A percentile compares a stretch with the other conserved stretches of the same genome.
Evolutionary conservation across 35 echinoderm and acorn worm genomes (phyloP).

Genomic region (Nesometra sesokonis): DNA sequence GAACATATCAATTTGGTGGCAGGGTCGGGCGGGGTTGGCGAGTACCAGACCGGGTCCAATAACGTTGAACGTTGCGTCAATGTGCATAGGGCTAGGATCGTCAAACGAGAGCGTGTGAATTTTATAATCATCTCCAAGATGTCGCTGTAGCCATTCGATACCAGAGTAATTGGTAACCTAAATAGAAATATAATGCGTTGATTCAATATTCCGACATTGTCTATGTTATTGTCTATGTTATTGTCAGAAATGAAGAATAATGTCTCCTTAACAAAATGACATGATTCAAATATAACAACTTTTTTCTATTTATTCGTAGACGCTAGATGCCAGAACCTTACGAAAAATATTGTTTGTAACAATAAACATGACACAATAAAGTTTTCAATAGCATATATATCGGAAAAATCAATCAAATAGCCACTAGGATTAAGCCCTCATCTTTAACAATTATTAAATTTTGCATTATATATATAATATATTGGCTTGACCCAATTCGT

Average conservation of each 20-base stretch:
- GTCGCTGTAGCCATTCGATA: conserved; percentile 59
- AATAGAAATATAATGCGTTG: not conserved
- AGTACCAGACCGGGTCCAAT: conserved; percentile 47
- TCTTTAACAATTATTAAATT: no score
- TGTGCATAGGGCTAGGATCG: conserved; percentile 56
- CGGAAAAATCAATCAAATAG: no score
- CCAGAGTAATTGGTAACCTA: conserved; percentile 48
- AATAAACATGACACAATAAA: no score
- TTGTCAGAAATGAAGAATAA: not conserved
- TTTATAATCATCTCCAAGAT: conserved; percentile 46
- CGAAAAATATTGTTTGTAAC: no score
- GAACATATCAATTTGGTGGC: conserved; percentile 44
- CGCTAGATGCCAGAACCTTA: no score
- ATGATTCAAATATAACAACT: no score
- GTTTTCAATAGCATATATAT: no score
- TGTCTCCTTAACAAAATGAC: not conserved
- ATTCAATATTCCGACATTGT: no score
- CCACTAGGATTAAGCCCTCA: no score
- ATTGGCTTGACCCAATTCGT: no score
- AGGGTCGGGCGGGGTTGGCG: conserved; percentile 28
- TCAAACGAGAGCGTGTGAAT: conserved; percentile 42
- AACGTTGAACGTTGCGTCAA: conserved; percentile 55
- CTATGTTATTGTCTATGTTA: not conserved
- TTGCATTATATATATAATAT: no score
- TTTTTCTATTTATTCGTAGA: no score